Evolutionary conservation across 2,888 invertebrate species (phyloP).

Genomic region (Chalcis sispes): DNA sequence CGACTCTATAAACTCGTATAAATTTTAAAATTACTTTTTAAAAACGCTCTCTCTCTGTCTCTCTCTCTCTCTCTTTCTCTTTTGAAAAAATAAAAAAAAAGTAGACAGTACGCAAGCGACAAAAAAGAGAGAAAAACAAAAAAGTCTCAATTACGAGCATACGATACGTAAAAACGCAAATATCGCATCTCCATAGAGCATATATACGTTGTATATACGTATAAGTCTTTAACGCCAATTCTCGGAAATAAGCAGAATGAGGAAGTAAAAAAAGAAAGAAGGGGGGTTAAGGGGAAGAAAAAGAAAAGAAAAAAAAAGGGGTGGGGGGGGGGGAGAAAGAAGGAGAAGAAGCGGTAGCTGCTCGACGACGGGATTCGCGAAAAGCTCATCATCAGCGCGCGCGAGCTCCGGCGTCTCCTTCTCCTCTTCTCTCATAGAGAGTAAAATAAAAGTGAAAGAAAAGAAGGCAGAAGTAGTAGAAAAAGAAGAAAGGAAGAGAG

Average conservation of each 20-base stretch:
- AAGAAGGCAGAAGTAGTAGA: neutral
- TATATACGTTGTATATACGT: no score
- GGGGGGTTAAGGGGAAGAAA: neutral
- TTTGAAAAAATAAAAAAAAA: no score
- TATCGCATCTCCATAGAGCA: no score
- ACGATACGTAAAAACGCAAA: conserved; percentile 28
- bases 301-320: neutral
- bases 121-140: conserved; percentile 19
- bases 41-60: conserved; percentile 13
- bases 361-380: conserved; percentile 46
- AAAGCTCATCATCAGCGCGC: conserved; percentile 52
- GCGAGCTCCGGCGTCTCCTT: neutral
- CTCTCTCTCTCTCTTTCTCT: neutral
- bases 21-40: conserved; percentile 41
- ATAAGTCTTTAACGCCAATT: no score
- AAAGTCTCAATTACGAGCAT: conserved; percentile 45
- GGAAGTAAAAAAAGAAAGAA: no score
- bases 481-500: neutral
- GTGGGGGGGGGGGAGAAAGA: neutral
- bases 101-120: neutral
- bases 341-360: neutral
- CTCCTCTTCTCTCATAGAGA: neutral
- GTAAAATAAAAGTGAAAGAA: conserved; percentile 21
- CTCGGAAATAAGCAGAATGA: no score
- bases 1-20: conserved; percentile 39